phyloP scores from a whole-genome alignment of 2,888 invertebrate species.

The Biston betularia region DNA sequence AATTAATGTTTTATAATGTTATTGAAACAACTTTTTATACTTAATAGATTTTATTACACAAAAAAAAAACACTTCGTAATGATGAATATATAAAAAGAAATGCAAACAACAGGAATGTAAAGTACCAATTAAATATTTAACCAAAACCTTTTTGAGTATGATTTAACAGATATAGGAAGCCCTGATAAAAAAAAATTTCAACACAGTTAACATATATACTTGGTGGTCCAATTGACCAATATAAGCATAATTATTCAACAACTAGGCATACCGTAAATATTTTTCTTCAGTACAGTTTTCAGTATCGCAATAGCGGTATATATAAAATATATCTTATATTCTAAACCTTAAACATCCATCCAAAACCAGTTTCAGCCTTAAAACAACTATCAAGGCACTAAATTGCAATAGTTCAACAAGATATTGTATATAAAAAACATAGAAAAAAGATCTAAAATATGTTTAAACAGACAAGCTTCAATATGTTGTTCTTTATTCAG shows the following conservation, averaged over 20 bases:
- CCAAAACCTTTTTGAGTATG: constrained; percentile 61
- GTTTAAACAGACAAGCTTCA: constrained; percentile 47
- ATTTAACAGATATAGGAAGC: constrained; percentile 54
- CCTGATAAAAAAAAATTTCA: constrained; percentile 37
- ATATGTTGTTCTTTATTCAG: no score
- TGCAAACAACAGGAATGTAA: constrained; percentile 74
- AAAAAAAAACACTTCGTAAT: constrained; percentile 54
- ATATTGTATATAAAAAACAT: constrained; percentile 49
- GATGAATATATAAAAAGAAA: constrained; percentile 55
- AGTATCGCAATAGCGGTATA: constrained; percentile 28
- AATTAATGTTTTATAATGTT: constrained; percentile 45
- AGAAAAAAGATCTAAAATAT: constrained; percentile 48
- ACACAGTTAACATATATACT: constrained; percentile 16
- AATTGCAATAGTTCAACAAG: constrained; percentile 43
- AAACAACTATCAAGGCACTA: constrained; percentile 59
- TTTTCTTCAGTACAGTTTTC: constrained; percentile 3
- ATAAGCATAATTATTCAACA: constrained; percentile 12
- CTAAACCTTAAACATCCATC: constrained; percentile 59
- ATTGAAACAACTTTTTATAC: constrained; percentile 59
- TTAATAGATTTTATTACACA: constrained; percentile 71
- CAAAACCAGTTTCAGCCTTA: constrained; percentile 57
- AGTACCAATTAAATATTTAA: constrained; percentile 77
- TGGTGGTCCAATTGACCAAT: constrained; percentile 6
- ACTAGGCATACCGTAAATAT: neutral
- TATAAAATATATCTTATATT: constrained; percentile 48